A percentile compares a stretch with the other conserved stretches of the same genome.
phyloP scores from a whole-genome alignment of 2,113 vertebrate genomes.

The Alligator mississippiensis region DNA sequence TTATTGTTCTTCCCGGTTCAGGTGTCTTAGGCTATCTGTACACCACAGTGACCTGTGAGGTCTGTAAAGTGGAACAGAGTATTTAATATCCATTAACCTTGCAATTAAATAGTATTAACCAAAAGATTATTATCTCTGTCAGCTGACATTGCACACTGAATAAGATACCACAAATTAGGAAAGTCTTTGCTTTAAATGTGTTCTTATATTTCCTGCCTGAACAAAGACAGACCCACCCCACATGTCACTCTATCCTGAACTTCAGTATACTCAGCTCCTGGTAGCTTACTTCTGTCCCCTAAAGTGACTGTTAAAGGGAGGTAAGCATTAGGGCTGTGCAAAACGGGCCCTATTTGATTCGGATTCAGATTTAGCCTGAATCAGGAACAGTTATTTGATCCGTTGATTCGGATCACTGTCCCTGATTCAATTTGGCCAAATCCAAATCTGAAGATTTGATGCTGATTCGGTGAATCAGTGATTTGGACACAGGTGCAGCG shows the following conservation, averaged over 20 bases:
- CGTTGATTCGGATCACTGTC: too few relatives aligned
- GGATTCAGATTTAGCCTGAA: too few relatives aligned
- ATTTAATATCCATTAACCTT: background rate
- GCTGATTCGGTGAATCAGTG: too few relatives aligned
- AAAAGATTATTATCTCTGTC: background rate
- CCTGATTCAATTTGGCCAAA: too few relatives aligned
- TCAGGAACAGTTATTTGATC: too few relatives aligned
- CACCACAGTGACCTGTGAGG: background rate
- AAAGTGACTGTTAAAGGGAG: background rate
- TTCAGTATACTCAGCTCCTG: background rate
- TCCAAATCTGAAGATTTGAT: too few relatives aligned
- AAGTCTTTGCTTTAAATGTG: background rate
- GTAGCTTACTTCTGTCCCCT: background rate
- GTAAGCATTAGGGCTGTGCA: too few relatives aligned
- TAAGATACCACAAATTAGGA: background rate
- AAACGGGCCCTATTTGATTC: too few relatives aligned
- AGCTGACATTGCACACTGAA: background rate
- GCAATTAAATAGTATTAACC: background rate
- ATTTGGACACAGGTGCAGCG: too few relatives aligned
- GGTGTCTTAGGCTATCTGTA: background rate
- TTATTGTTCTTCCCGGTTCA: background rate
- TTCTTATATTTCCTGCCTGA: rapidly evolving
- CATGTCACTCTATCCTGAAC: background rate
- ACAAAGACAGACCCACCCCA: background rate
- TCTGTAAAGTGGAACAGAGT: background rate